These are phyloP conservation scores for Clarias pachynema DNA, from an alignment of 2,797 vertebrate genomes.

Conservation along the genomic window DNA sequence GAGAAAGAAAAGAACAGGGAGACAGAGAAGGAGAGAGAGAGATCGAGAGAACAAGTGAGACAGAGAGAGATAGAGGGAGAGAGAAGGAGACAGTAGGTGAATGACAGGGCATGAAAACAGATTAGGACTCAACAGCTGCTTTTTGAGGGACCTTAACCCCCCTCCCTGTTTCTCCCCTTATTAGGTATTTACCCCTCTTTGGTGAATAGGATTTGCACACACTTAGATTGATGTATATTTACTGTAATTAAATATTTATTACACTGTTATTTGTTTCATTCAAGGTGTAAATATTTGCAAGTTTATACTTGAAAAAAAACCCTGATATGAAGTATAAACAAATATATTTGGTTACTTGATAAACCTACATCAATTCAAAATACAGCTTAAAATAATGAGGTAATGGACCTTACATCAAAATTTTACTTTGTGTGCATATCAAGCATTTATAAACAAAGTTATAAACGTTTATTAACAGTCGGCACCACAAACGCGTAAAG, in stretches of 20 bases:
- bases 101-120: constrained; percentile 87
- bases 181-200: constrained; percentile 64
- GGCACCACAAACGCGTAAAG: background rate
- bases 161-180: constrained; percentile 53
- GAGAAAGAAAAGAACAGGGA: background rate
- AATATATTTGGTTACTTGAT: background rate
- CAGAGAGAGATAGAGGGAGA: constrained; percentile 55
- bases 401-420: background rate
- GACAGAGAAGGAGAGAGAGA: background rate
- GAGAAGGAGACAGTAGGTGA: constrained; percentile 71
- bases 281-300: constrained; percentile 9
- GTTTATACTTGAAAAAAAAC: background rate
- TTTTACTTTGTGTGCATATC: background rate
- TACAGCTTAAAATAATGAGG: no score
- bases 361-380: background rate
- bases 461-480: no score
- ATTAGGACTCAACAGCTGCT: constrained; percentile 87
- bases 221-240: constrained; percentile 82
- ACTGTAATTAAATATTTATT: constrained; percentile 86
- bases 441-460: background rate
- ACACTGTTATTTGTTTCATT: constrained; percentile 66
- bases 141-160: constrained; percentile 61
- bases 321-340: background rate
- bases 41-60: constrained; percentile 47
- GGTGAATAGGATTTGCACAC: constrained; percentile 79